These are phyloP conservation scores for Neofelis nebulosa DNA, from an alignment of 2,113 vertebrate species.

Conservation along the genomic window DNA sequence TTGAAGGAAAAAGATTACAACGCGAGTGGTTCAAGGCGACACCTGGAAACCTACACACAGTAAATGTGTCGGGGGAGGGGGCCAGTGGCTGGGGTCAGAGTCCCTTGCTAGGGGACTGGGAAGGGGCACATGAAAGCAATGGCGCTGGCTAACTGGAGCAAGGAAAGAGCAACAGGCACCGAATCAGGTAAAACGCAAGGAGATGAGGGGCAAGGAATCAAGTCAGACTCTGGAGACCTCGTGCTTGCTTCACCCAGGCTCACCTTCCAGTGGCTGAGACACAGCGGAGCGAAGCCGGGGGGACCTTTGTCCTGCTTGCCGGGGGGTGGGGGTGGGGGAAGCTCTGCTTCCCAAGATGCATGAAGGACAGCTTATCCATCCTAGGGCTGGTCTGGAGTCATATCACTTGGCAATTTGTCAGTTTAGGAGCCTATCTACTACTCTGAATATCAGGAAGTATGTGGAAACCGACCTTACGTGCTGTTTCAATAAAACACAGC, in stretches of 20 bases:
- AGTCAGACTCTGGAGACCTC: background rate
- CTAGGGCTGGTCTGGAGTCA: background rate
- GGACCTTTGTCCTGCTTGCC: background rate
- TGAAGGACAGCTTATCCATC: background rate
- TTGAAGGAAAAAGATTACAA: constrained; percentile 39
- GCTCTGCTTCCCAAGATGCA: background rate
- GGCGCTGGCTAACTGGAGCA: background rate
- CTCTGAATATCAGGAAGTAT: background rate
- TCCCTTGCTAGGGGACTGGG: background rate
- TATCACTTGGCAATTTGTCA: background rate
- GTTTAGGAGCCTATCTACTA: background rate
- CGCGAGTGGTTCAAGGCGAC: background rate
- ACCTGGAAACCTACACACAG: background rate
- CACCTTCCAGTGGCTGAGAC: too few relatives aligned
- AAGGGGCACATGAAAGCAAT: background rate
- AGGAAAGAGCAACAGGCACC: background rate
- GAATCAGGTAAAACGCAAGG: background rate
- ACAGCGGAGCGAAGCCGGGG: background rate
- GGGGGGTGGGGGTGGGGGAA: background rate
- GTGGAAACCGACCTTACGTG: background rate
- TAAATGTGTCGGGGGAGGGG: background rate
- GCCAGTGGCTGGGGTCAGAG: background rate
- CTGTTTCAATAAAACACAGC: background rate
- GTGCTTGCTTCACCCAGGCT: background rate
- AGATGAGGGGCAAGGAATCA: background rate